phyloP scores from a whole-genome alignment of 2,888 invertebrate species.

The Caenorhabditis macrosperma region DNA sequence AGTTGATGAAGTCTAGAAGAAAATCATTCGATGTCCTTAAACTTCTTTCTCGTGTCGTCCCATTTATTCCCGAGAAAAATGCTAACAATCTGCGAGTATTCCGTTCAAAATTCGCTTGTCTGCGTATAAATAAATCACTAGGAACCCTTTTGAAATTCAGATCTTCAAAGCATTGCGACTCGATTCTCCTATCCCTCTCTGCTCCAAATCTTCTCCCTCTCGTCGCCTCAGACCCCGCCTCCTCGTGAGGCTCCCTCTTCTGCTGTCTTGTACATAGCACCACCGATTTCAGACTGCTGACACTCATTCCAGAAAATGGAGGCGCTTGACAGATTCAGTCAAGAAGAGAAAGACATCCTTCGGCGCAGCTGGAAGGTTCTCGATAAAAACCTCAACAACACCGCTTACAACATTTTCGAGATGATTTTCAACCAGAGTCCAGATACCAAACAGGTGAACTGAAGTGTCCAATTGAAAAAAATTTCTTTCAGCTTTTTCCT shows the following conservation, averaged over 20 bases:
- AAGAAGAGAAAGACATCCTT: slow-evolving; percentile 63
- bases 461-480: neutral
- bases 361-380: slow-evolving; percentile 64
- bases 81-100: neutral
- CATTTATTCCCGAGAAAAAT: neutral
- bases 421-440: slow-evolving; percentile 75
- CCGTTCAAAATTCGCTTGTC: neutral
- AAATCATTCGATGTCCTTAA: too few relatives aligned
- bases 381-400: slow-evolving; percentile 63
- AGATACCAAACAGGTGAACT: slow-evolving; percentile 69
- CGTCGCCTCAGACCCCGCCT: neutral
- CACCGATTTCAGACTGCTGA: neutral
- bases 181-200: neutral
- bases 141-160: neutral
- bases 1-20: neutral
- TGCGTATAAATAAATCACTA: slow-evolving; percentile 20
- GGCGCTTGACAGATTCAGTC: slow-evolving; percentile 57
- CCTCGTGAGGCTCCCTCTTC: slow-evolving; percentile 6
- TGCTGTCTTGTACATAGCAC: neutral
- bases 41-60: too few relatives aligned
- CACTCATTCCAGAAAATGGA: slow-evolving; percentile 60
- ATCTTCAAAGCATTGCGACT: neutral
- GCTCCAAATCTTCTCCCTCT: neutral
- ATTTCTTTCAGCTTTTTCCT: slow-evolving; percentile 68
- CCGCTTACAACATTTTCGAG: slow-evolving; percentile 72